Percentiles rank a stretch among this genome's conserved stretches.
These are phyloP conservation scores for Florisuga fusca DNA, from an alignment of 2,797 vertebrate genomes.

Conservation along the genomic window DNA sequence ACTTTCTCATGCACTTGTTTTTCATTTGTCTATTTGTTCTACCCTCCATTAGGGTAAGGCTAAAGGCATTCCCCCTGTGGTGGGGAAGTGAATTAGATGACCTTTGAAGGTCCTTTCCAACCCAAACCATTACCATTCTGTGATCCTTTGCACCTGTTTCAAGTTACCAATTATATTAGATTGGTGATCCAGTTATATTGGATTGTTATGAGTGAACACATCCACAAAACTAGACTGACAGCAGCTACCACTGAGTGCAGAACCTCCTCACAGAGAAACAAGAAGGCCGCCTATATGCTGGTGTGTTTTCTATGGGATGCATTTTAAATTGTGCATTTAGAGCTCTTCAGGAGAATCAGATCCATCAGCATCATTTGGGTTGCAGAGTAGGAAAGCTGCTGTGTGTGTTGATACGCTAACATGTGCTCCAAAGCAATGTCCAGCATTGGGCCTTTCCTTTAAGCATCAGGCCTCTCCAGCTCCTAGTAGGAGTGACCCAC, in stretches of 20 bases:
- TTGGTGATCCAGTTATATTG: neutral
- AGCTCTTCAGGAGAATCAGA: neutral
- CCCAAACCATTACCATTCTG: neutral
- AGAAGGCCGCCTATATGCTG: neutral
- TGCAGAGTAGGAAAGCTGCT: neutral
- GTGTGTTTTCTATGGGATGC: neutral
- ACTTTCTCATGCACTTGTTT: neutral
- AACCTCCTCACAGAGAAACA: neutral
- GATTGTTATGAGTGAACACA: neutral
- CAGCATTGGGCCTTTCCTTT: neutral
- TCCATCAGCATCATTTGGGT: neutral
- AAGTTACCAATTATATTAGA: neutral
- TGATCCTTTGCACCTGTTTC: neutral
- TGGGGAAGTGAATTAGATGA: fast-evolving
- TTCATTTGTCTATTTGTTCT: neutral
- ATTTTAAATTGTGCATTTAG: neutral
- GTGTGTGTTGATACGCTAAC: fast-evolving
- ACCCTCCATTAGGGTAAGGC: neutral
- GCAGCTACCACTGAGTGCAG: neutral
- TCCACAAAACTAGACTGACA: neutral
- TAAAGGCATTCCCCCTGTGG: too few species aligned
- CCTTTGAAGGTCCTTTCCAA: neutral
- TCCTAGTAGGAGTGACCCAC: neutral
- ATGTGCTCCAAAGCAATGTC: neutral
- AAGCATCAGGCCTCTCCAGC: neutral